A percentile compares a stretch with the other conserved stretches of the same genome.
phyloP scores from a whole-genome alignment of 2,888 invertebrate genomes.

The Siphonodentalium dalli region DNA sequence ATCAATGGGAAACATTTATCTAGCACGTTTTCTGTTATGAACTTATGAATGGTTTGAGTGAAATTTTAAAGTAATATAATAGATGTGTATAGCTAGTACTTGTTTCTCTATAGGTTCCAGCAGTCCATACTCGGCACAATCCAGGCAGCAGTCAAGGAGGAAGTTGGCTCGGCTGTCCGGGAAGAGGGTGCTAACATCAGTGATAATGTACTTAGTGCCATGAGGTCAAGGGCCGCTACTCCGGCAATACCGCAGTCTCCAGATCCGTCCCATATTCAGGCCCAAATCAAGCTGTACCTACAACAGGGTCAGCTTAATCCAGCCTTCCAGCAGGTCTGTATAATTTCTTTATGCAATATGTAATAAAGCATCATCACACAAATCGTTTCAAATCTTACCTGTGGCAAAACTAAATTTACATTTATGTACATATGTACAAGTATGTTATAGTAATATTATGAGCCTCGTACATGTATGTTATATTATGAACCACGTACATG shows the following conservation, averaged over 20 bases:
- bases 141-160: conserved; percentile 54
- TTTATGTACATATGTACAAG: too few species aligned
- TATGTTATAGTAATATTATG: too few species aligned
- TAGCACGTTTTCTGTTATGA: too few species aligned
- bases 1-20: too few species aligned
- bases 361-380: too few species aligned
- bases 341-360: neutral
- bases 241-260: conserved; percentile 71
- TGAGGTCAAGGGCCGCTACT: conserved; percentile 77
- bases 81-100: too few species aligned
- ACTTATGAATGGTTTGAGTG: too few species aligned
- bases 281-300: conserved; percentile 76
- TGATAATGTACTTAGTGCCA: conserved; percentile 70
- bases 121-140: conserved; percentile 57
- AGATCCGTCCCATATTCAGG: conserved; percentile 58
- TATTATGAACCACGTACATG: too few species aligned
- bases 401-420: too few species aligned
- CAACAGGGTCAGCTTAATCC: conserved; percentile 79
- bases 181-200: conserved; percentile 72
- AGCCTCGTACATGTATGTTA: too few species aligned
- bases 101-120: conserved; percentile 55
- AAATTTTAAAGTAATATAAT: too few species aligned
- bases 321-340: conserved; percentile 78
- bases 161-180: conserved; percentile 63
- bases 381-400: too few species aligned